Evolutionary conservation across 2,888 invertebrate species (phyloP).

Genomic region (Bedellia somnulentella): DNA sequence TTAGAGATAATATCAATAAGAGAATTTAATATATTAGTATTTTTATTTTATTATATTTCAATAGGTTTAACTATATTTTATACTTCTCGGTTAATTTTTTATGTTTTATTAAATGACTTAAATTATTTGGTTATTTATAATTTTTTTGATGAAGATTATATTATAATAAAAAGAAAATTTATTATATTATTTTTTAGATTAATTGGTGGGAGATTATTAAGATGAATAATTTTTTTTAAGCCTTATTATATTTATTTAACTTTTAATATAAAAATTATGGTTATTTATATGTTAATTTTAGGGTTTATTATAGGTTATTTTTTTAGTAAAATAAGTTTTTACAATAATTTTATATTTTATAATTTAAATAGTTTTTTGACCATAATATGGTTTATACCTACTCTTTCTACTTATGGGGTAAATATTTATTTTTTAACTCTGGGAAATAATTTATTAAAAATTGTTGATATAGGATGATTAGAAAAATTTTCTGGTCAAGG

Average conservation of each 20-base stretch:
- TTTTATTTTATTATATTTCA: constrained; percentile 58
- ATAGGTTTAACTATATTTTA: constrained; percentile 61
- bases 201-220: constrained; percentile 55
- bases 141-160: too few species aligned
- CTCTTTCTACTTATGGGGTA: constrained; percentile 41
- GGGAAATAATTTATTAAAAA: constrained; percentile 33
- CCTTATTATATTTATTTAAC: too few species aligned
- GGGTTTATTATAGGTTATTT: constrained; percentile 42
- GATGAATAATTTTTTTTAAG: constrained; percentile 55
- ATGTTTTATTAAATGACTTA: constrained; percentile 48
- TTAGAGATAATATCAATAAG: constrained; percentile 56
- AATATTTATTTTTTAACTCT: constrained; percentile 43
- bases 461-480: constrained; percentile 50
- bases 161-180: too few species aligned
- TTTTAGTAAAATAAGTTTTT: too few species aligned
- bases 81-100: constrained; percentile 58
- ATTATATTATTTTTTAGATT: constrained; percentile 55
- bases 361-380: constrained; percentile 27
- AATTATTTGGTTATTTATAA: constrained; percentile 47
- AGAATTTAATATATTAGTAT: constrained; percentile 55
- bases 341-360: constrained; percentile 37
- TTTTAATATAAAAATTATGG: constrained; percentile 50
- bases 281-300: constrained; percentile 46
- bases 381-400: constrained; percentile 58
- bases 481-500: constrained; percentile 45